Base-by-base conservation (phyloP, 2,113 vertebrate species). In the Solea solea region DNA sequence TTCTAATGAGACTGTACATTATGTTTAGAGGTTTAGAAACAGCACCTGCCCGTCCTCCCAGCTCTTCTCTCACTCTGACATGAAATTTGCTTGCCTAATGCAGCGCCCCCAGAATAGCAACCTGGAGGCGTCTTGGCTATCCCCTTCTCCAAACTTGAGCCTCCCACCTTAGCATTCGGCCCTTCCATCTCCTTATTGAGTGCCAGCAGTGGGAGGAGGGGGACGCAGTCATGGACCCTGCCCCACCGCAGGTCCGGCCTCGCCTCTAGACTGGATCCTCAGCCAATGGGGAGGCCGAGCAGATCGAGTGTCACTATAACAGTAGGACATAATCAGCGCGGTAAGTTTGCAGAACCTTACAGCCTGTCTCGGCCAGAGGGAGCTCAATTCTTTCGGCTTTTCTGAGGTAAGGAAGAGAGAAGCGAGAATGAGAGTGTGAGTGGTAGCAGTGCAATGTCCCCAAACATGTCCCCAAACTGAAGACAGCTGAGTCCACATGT, bases 251-350 rank as follows among this genome's bases (percentile, higher is more conserved):
- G 13, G 27, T 14, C 51, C 1, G 39, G 76, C 64, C 80, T 90
- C 84, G 84, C 84, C 86, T 59, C 9, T 59, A 1, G 69, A 41
- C 34, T 14, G 11, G 16, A 14, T 15, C 69, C 51, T 53, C 39
- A 71, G 73, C 96, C 97, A 98, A 97, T 97, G 62, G 67, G 93
- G 84, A 83, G 53, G 76, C 77, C 11, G 66, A 72, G 68, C 42
- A 52, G 94, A 95, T 97, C 95, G 54, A 78, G 84, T 97, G 93
- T 96, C 96, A 93, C 93, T 97, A 98, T 97, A 98, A 98, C 94
- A 95, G 80, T 91, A 91, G 91, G 92, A 90, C 86, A 77, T 87
- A 93, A 86, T 91, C 90, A 84, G 90, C 52, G 72, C 56, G 87
- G 92, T 85, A 78, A 71, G 85, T 93, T 93, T 56, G 93, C 94